These are phyloP conservation scores for Mythimna ferrago DNA, from an alignment of 2,888 invertebrate species.

Conservation along the genomic window DNA sequence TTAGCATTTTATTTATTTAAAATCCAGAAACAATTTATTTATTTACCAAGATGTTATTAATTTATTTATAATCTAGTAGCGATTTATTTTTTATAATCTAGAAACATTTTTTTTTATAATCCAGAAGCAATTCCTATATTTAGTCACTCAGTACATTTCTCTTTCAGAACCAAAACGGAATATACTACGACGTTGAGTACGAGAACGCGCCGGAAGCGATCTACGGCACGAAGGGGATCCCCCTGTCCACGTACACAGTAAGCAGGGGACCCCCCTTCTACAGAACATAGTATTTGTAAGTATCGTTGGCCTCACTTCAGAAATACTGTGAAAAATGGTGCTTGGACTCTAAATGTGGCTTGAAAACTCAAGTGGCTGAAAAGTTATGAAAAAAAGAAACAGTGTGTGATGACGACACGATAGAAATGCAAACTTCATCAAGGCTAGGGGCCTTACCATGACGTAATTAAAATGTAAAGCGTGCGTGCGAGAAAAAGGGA, in stretches of 20 bases:
- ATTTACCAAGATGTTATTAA: no score
- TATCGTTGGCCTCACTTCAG: conserved; percentile 49
- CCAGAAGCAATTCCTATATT: no score
- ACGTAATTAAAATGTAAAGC: no score
- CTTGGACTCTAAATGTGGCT: conserved; percentile 27
- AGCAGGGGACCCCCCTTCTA: conserved; percentile 92
- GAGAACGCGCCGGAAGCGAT: conserved; percentile 92
- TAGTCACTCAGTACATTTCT: background rate
- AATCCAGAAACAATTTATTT: no score
- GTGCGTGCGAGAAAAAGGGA: no score
- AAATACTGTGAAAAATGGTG: conserved; percentile 44
- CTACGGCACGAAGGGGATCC: conserved; percentile 93
- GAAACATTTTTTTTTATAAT: no score
- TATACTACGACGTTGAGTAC: conserved; percentile 97
- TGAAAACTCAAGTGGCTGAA: conserved; percentile 7
- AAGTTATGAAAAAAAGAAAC: background rate
- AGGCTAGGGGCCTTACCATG: no score
- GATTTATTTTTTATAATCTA: no score
- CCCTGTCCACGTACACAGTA: conserved; percentile 95
- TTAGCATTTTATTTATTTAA: no score
- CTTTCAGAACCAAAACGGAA: conserved; percentile 95
- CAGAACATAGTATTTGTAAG: conserved; percentile 74
- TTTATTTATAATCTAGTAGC: no score
- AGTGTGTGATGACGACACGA: background rate
- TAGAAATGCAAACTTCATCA: no score